Evolutionary conservation across 2,113 vertebrate species (phyloP), one percentile per base, ranked within the genome.

Genomic region (Triplophysa rosa): DNA sequence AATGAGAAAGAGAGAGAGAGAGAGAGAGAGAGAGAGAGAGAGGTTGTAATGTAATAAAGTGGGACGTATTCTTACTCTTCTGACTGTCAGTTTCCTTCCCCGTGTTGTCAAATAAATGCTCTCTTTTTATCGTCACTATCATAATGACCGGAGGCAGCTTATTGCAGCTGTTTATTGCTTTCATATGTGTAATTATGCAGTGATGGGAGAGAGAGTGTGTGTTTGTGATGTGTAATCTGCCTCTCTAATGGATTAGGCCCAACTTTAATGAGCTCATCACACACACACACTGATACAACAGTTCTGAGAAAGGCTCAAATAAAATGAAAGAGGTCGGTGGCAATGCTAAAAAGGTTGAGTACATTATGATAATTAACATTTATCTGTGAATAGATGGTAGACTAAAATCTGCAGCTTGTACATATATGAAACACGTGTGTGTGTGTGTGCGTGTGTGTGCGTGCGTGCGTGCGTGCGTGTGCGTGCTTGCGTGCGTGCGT

Each of bases 91-190:
- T 66, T 52, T 78, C 59, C 8, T 42, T 66, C 19, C 47, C 26
- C 56, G 23, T 77, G 66, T 77, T 66, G 78, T 83, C 78, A 71
- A 74, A 71, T 80, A 54, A 83, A 62, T 80, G 78, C 59, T 77
- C 78, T 67, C 66, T 71, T 80, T 77, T 80, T 80, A 77, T 76
- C 69, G 40, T 76, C 67, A 64, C 26, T 80, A 63, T 77, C 62
- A 33, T 77, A 83, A 83, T 80, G 77, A 83, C 78, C 67, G 75
- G 78, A 69, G 81, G 69, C 81, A 69, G 76, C 65, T 83, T 74
- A 74, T 67, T 79, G 77, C 65, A 68, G 78, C 66, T 83, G 82
- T 78, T 80, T 80, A 71, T 83, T 76, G 78, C 78, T 80, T 83
- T 83, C 82, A 77, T 76, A 80, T 71, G 82, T 76, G 58, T 80